Conservation (phyloP, 2,797 vertebrate genomes). For the Coregonus suidteri region DNA sequence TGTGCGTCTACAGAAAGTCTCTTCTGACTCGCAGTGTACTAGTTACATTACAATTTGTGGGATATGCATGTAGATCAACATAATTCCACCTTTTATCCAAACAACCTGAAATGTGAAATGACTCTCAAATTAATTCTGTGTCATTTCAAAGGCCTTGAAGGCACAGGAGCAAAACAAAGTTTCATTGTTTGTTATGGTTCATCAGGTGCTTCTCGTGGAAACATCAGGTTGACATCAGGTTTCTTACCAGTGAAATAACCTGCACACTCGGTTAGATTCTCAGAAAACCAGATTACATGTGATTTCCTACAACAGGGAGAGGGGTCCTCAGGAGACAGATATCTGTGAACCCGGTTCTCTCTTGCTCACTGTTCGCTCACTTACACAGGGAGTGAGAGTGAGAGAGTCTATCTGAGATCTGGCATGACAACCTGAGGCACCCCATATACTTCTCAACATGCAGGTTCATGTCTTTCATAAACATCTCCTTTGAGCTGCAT, state of each 20-base stretch:
- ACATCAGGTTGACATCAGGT: background rate
- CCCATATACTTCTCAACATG: background rate
- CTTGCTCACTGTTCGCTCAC: background rate
- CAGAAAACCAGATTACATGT: conserved; percentile 5
- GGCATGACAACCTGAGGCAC: background rate
- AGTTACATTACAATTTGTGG: background rate
- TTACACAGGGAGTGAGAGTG: too few species aligned
- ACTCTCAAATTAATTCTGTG: background rate
- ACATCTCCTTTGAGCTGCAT: background rate
- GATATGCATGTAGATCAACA: background rate
- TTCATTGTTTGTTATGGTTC: background rate
- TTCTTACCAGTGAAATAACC: background rate
- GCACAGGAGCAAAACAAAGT: background rate
- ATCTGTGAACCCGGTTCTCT: background rate
- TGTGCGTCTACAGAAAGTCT: background rate
- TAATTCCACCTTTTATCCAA: background rate
- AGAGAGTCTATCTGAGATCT: background rate
- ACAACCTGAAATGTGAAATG: background rate
- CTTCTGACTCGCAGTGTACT: background rate
- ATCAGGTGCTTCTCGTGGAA: background rate
- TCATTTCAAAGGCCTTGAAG: background rate
- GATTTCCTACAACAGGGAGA: background rate
- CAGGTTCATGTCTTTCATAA: background rate
- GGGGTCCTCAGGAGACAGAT: background rate
- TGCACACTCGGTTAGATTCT: background rate